Conservation (phyloP, 2,797 vertebrate genomes). For the Lemur catta region DNA sequence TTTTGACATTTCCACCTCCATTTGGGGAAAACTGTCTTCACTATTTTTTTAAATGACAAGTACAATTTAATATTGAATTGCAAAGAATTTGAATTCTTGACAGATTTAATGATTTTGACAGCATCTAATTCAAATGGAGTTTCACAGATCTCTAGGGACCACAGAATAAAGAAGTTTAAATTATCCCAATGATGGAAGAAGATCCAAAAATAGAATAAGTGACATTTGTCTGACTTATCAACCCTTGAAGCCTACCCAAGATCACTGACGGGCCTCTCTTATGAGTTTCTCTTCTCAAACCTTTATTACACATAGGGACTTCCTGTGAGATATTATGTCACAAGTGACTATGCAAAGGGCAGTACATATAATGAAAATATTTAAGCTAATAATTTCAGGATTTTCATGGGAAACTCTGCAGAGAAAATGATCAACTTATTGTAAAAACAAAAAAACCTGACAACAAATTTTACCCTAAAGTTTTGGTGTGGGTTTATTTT, state of each 20-base stretch:
- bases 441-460: neutral
- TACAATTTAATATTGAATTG: slow-evolving; percentile 56
- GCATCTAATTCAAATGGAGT: slow-evolving; percentile 33
- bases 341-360: neutral
- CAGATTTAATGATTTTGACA: slow-evolving; percentile 60
- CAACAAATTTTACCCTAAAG: neutral
- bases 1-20: slow-evolving; percentile 49
- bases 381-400: neutral
- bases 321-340: neutral
- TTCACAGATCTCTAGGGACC: slow-evolving; percentile 24
- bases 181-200: neutral
- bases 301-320: neutral
- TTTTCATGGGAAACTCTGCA: neutral
- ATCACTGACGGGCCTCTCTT: neutral
- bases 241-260: neutral
- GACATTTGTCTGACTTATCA: slow-evolving; percentile 28
- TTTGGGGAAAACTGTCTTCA: neutral
- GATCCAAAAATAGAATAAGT: slow-evolving; percentile 43
- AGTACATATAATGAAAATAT: neutral
- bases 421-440: neutral
- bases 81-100: slow-evolving; percentile 51
- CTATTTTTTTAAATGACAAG: slow-evolving; percentile 62
- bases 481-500: neutral
- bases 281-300: slow-evolving; percentile 1
- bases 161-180: neutral